Percentiles rank a stretch among this genome's conserved stretches.
Conservation (phyloP, 2,113 vertebrate species). For the Tachuris rubrigastra region DNA sequence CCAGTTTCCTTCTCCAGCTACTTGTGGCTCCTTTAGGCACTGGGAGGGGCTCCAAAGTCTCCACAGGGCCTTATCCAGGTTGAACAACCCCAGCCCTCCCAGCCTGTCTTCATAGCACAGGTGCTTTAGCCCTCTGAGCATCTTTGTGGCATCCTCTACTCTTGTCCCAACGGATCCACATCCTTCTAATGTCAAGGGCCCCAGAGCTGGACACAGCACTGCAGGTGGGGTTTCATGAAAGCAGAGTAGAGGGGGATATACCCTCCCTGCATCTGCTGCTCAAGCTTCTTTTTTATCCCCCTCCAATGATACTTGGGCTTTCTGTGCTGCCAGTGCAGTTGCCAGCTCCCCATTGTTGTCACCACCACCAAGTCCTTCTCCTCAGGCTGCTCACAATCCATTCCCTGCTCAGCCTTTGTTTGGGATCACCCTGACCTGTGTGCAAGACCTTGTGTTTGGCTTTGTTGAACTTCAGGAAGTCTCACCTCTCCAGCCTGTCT, state of each 20-base stretch:
- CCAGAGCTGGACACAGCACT: neutral
- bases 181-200: neutral
- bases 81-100: neutral
- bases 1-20: neutral
- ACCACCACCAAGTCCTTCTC: neutral
- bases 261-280: neutral
- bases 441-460: neutral
- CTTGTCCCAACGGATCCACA: neutral
- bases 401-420: neutral
- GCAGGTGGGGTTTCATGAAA: neutral
- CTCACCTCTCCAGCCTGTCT: neutral
- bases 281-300: rapidly evolving
- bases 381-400: neutral
- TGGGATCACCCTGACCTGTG: neutral
- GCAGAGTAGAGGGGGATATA: neutral
- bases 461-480: neutral
- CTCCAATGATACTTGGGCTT: neutral
- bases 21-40: neutral
- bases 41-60: rapidly evolving
- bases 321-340: neutral
- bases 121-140: neutral
- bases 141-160: neutral
- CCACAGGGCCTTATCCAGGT: too few species aligned
- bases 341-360: too few species aligned
- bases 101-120: neutral